phyloP scores from a whole-genome alignment of 2,888 invertebrate genomes.

The Diarsia brunnea region DNA sequence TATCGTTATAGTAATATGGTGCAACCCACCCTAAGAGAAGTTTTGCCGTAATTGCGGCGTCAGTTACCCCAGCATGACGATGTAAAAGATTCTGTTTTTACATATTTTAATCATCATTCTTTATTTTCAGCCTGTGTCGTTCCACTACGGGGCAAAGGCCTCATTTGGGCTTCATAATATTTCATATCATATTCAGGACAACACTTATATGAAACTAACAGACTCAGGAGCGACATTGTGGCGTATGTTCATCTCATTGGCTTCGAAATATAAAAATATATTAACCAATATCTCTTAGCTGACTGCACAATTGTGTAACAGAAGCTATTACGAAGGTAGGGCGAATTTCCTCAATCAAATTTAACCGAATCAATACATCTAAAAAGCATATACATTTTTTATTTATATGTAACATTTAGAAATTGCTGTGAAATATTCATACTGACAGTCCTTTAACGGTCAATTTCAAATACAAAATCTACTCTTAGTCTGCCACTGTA shows the following conservation, averaged over 20 bases:
- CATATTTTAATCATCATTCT: not conserved
- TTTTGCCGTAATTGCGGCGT: not conserved
- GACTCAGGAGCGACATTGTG: conserved; percentile 15
- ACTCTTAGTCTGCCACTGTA: not conserved
- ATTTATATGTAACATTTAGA: no score
- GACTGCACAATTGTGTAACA: conserved; percentile 41
- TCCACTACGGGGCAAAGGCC: not conserved
- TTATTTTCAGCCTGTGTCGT: not conserved
- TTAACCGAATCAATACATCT: not conserved
- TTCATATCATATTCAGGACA: no score
- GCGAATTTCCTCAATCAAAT: not conserved
- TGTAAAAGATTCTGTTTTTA: not conserved
- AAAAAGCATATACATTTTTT: no score
- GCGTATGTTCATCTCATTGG: conserved; percentile 33
- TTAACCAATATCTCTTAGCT: conserved; percentile 19
- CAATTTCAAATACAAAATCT: not conserved
- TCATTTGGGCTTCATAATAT: not conserved
- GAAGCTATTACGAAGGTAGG: not conserved
- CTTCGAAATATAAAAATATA: conserved; percentile 23
- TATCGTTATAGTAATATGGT: no score
- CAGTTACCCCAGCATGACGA: no score
- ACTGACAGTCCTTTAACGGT: not conserved
- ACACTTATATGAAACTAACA: no score
- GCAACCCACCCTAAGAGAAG: no score
- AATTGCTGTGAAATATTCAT: not conserved